Evolutionary conservation across 2,113 vertebrate species (phyloP), one percentile per base, ranked within the genome.

Genomic region (Naja naja): DNA sequence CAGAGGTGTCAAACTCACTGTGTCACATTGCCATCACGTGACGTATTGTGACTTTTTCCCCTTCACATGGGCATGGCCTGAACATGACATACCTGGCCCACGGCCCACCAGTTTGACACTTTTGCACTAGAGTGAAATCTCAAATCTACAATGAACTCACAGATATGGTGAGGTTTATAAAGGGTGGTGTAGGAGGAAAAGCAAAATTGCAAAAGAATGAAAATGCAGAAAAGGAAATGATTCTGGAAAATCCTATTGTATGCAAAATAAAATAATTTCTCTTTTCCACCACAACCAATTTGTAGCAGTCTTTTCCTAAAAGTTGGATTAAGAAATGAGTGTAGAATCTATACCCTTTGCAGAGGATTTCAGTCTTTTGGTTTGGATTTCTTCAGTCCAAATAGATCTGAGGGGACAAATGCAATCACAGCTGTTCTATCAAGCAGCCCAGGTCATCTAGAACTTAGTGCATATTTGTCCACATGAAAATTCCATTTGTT

Each of bases 401-500:
- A 87, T 93, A 7, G 87, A 93, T 93, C 97, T 92, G 97, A 96
- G 93, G 87, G 94, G 93, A 94, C 94, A 97, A 96, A 81, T 85
- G 91, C 6, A 47, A 18, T 18, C 88, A 49, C 90, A 95, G 85
- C 92, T 95, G 96, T 94, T 97, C 98, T 95, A 89, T 89, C 94
- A 96, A 91, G 93, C 95, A 91, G 95, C 96, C 94, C 95, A 89
- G 22, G 94, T 53, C 85, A 93, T 93, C 95, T 94, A 94, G 86
- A 90, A 93, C 95, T 96, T 95, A 97, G 97, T 96, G 90, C 94
- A 91, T 97, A 94, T 97, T 97, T 97, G 96, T 95, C 96, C 97
- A 97, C 94, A 97, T 96, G 95, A 96, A 94, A 94, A 94, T 94
- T 96, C 95, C 97, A 97, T 98, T 96, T 96, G 22, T 85, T 89